Evolutionary conservation across 92 coral and sea anemone species (phyloP).

Genomic region (Pocillopora grandis): DNA sequence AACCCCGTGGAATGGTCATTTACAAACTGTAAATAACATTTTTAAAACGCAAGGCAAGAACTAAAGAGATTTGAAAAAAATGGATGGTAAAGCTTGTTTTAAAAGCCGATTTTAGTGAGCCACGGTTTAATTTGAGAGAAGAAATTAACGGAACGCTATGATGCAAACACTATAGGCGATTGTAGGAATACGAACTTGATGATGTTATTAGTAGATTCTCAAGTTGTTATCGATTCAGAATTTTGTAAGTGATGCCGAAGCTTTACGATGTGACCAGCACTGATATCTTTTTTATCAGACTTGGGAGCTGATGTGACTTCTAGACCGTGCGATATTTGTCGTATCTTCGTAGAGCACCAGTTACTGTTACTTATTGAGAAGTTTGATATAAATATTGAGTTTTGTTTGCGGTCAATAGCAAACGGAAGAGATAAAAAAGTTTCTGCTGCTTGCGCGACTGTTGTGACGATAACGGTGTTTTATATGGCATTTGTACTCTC

Average conservation of each 20-base stretch:
- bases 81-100: too few relatives aligned
- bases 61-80: too few relatives aligned
- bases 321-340: constrained; percentile 12
- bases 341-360: constrained; percentile 18
- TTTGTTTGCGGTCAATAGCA: constrained; percentile 29
- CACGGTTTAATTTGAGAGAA: background rate
- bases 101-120: too few relatives aligned
- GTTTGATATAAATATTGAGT: constrained; percentile 39
- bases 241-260: background rate
- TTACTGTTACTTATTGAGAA: constrained; percentile 20
- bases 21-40: too few relatives aligned
- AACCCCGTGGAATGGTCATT: too few relatives aligned
- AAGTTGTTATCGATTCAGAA: background rate
- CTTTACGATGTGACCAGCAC: constrained; percentile 18
- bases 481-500: background rate
- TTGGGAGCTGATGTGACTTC: constrained; percentile 7
- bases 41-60: too few relatives aligned
- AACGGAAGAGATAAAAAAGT: background rate
- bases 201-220: background rate
- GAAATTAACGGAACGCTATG: background rate
- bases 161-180: background rate
- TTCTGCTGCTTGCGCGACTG: constrained; percentile 23
- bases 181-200: background rate
- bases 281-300: constrained; percentile 21
- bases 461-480: background rate